Conservation (phyloP, 2,797 vertebrate genomes). For the Muscicapa striata region DNA sequence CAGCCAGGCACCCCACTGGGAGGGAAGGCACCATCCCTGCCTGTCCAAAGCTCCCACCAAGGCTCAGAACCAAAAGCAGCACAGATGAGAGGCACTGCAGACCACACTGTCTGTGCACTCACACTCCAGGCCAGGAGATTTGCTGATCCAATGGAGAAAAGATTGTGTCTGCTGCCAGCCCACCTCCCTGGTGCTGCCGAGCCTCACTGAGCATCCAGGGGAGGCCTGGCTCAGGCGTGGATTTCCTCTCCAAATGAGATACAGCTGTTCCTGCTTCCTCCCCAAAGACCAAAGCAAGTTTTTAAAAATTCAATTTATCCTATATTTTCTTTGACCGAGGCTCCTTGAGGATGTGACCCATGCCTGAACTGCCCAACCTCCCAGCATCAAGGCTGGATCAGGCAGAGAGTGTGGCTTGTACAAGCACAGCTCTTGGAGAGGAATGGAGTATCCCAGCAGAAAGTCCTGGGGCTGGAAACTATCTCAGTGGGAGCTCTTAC, state of each 20-base stretch:
- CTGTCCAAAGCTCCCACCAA: rapidly evolving
- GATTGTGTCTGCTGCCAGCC: not conserved
- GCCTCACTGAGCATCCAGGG: not conserved
- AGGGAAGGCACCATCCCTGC: not conserved
- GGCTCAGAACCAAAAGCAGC: not conserved
- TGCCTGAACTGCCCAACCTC: slow-evolving; percentile 7
- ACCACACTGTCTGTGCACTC: not conserved
- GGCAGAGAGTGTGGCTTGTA: not conserved
- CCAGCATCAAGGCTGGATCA: not conserved
- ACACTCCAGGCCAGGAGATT: not conserved
- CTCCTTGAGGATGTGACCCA: not conserved
- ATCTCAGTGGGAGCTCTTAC: not conserved
- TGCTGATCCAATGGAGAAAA: not conserved
- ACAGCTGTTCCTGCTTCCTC: slow-evolving; percentile 50
- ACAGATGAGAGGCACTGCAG: not conserved
- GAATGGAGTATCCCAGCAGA: not conserved
- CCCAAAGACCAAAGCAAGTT: not conserved
- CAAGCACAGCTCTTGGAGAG: not conserved
- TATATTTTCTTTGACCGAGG: slow-evolving; percentile 3
- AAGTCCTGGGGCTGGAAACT: not conserved
- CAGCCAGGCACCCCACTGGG: rapidly evolving
- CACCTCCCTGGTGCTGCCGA: not conserved
- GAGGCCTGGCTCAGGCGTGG: rapidly evolving
- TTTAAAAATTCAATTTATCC: not conserved
- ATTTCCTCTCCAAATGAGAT: slow-evolving; percentile 1